Conservation (phyloP, 2,888 invertebrate genomes). For the Macrosiphum euphorbiae region DNA sequence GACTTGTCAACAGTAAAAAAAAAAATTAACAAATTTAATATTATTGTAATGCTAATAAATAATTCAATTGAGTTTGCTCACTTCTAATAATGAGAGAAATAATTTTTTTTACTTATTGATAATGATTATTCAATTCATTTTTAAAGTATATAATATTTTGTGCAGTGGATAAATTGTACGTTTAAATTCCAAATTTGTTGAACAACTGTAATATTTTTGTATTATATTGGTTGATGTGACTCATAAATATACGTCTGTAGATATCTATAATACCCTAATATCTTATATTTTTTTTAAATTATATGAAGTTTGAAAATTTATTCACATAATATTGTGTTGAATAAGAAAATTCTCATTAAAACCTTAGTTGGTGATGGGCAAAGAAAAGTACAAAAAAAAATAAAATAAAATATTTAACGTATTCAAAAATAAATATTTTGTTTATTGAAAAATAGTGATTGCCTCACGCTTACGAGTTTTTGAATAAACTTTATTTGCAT, state of each 20-base stretch:
- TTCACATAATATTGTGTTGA: not conserved
- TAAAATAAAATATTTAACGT: not conserved
- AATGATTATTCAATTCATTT: not conserved
- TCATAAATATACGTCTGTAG: not conserved
- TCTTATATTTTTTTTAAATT: not conserved
- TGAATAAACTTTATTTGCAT: not conserved
- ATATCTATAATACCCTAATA: rapidly evolving
- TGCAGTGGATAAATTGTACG: not conserved
- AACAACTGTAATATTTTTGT: not conserved
- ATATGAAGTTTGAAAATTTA: not conserved
- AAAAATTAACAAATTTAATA: not conserved
- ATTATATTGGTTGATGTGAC: not conserved
- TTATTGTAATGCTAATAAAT: not conserved
- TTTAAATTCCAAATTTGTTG: not conserved
- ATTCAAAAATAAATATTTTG: not conserved
- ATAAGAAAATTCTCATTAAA: not conserved
- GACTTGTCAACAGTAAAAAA: not conserved
- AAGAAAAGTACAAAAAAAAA: not conserved
- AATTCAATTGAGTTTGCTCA: not conserved
- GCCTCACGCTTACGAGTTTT: not conserved
- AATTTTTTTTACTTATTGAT: not conserved
- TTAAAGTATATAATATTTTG: not conserved
- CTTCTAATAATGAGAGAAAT: not conserved
- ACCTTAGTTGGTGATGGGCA: not conserved
- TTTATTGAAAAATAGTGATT: not conserved